Percentiles rank a stretch among this genome's conserved stretches.
Evolutionary conservation across 2,888 invertebrate species (phyloP).

Genomic region (Lamproptera curius): DNA sequence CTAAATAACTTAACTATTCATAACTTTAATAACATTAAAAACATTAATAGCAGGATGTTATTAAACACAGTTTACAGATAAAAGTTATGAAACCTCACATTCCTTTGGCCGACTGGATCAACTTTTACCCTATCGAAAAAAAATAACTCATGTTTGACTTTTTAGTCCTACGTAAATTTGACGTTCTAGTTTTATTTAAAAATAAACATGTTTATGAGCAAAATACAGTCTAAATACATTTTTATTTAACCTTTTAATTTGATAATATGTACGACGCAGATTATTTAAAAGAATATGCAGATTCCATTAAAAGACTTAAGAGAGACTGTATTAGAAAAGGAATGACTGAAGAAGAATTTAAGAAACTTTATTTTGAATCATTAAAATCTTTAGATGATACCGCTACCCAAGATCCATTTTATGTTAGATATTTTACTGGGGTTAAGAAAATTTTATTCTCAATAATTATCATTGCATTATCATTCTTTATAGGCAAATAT

Average conservation of each 20-base stretch:
- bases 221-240: too few relatives aligned
- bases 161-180: too few relatives aligned
- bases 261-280: constrained; percentile 38
- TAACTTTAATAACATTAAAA: too few relatives aligned
- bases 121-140: too few relatives aligned
- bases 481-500: constrained; percentile 71
- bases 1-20: too few relatives aligned
- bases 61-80: too few relatives aligned
- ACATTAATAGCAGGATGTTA: too few relatives aligned
- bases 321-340: constrained; percentile 77
- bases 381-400: constrained; percentile 53
- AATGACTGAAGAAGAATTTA: constrained; percentile 80
- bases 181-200: too few relatives aligned
- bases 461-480: constrained; percentile 10
- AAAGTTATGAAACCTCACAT: too few relatives aligned
- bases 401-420: neutral
- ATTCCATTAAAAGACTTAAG: constrained; percentile 77
- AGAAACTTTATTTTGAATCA: constrained; percentile 72
- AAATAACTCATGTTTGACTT: too few relatives aligned
- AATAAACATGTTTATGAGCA: too few relatives aligned
- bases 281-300: constrained; percentile 58
- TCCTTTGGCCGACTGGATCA: too few relatives aligned
- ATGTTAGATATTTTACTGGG: neutral
- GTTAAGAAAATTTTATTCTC: neutral
- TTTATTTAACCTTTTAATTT: neutral